A percentile compares a stretch with the other conserved stretches of the same genome.
Evolutionary conservation across 2,888 invertebrate genomes (phyloP).

Genomic region (Caradrina kadenii): DNA sequence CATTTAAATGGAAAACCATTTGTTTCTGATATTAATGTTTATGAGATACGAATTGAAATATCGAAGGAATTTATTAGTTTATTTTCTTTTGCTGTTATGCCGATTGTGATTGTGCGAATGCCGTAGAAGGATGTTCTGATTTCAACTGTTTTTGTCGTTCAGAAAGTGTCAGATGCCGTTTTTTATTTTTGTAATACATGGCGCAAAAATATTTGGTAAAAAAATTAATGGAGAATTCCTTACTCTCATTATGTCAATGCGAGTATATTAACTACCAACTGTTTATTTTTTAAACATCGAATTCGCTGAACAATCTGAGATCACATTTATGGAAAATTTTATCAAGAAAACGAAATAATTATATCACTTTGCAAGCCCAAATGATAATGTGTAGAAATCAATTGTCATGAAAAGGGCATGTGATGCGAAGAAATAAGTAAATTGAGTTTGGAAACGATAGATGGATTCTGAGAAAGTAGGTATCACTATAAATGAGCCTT

Average conservation of each 20-base stretch:
- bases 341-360: too few relatives aligned
- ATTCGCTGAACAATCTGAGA: neutral
- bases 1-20: conserved; percentile 62
- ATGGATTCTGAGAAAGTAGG: too few relatives aligned
- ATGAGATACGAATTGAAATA: conserved; percentile 58
- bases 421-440: too few relatives aligned
- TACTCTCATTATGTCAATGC: neutral
- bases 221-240: neutral
- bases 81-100: conserved; percentile 34
- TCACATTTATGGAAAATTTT: too few relatives aligned
- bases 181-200: conserved; percentile 26
- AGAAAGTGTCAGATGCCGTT: conserved; percentile 29
- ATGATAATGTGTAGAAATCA: too few relatives aligned
- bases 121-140: conserved; percentile 43
- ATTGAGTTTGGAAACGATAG: too few relatives aligned
- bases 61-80: conserved; percentile 37
- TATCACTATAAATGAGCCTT: too few relatives aligned
- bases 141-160: conserved; percentile 23
- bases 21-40: conserved; percentile 57
- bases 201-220: neutral
- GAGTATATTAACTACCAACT: neutral
- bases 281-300: neutral
- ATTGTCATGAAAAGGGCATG: too few relatives aligned
- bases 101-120: conserved; percentile 17
- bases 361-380: too few relatives aligned